Evolutionary conservation across 2,888 invertebrate genomes (phyloP).

Genomic region (Cerceris rybyensis): DNA sequence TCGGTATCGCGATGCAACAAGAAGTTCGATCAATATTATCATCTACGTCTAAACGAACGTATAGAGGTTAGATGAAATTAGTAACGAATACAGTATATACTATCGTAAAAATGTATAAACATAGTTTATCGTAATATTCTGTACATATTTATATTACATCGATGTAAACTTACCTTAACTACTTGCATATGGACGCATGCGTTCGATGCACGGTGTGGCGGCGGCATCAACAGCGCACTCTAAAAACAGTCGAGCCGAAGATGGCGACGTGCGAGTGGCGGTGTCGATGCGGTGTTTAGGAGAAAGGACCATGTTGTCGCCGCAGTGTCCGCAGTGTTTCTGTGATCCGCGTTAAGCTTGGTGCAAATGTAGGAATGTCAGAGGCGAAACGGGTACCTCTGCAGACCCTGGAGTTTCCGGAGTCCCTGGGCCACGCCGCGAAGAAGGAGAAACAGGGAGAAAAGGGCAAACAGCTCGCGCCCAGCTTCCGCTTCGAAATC

Average conservation of each 20-base stretch:
- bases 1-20: no score
- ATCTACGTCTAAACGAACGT: no score
- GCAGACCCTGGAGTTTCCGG: conserved; percentile 85
- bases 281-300: conserved; percentile 67
- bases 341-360: conserved; percentile 74
- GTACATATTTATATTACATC: not conserved
- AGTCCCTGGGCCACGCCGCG: conserved; percentile 82
- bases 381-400: conserved; percentile 89
- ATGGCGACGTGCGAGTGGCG: conserved; percentile 77
- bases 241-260: conserved; percentile 79
- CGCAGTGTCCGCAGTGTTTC: conserved; percentile 73
- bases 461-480: conserved; percentile 84
- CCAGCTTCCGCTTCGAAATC: conserved; percentile 90
- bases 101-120: not conserved
- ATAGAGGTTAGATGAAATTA: not conserved
- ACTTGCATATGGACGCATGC: conserved; percentile 28
- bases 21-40: no score
- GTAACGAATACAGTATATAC: not conserved
- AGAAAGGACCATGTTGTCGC: conserved; percentile 75
- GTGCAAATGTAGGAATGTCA: conserved; percentile 86
- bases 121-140: not conserved
- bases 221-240: conserved; percentile 74
- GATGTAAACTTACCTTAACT: conserved; percentile 14
- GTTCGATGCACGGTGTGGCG: conserved; percentile 40
- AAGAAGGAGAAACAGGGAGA: conserved; percentile 88